These are phyloP conservation scores for Blastomussa wellsi DNA, from an alignment of 92 coral and sea anemone species.

Conservation along the genomic window DNA sequence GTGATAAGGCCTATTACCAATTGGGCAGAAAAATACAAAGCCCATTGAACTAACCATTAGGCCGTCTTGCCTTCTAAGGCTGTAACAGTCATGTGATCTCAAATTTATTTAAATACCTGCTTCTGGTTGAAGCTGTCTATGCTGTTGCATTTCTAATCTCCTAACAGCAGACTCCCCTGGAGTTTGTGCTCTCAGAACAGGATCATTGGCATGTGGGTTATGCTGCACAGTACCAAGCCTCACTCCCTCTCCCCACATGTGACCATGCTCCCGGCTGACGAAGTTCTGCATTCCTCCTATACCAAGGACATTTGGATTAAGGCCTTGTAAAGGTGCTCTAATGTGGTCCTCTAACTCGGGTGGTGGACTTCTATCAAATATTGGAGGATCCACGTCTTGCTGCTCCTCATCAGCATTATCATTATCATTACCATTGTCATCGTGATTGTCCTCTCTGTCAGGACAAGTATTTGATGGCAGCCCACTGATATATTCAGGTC, in stretches of 20 bases:
- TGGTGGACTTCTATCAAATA: conserved; percentile 36
- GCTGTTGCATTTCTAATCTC: conserved; percentile 73
- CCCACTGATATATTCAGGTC: not conserved
- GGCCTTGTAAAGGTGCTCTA: conserved; percentile 9
- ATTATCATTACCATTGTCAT: not conserved
- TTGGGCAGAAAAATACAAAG: too few relatives aligned
- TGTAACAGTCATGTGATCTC: too few relatives aligned
- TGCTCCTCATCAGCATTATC: conserved; percentile 6
- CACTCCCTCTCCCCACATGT: conserved; percentile 84
- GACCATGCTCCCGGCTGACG: conserved; percentile 32
- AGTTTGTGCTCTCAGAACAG: conserved; percentile 65
- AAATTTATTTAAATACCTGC: conserved; percentile 52
- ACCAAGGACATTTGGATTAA: conserved; percentile 34
- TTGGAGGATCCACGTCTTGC: not conserved
- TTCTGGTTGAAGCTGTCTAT: conserved; percentile 32
- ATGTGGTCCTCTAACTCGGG: conserved; percentile 28
- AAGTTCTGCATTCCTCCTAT: conserved; percentile 24
- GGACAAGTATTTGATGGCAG: conserved; percentile 3
- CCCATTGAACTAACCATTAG: too few relatives aligned
- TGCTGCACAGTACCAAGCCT: conserved; percentile 71
- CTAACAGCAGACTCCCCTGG: conserved; percentile 84
- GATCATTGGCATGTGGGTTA: conserved; percentile 79
- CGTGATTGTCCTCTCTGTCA: not conserved
- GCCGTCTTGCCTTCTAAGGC: too few relatives aligned
- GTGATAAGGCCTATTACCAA: too few relatives aligned